These are phyloP conservation scores for Chouioia cunea DNA, from an alignment of 2,888 invertebrate species.

Conservation along the genomic window DNA sequence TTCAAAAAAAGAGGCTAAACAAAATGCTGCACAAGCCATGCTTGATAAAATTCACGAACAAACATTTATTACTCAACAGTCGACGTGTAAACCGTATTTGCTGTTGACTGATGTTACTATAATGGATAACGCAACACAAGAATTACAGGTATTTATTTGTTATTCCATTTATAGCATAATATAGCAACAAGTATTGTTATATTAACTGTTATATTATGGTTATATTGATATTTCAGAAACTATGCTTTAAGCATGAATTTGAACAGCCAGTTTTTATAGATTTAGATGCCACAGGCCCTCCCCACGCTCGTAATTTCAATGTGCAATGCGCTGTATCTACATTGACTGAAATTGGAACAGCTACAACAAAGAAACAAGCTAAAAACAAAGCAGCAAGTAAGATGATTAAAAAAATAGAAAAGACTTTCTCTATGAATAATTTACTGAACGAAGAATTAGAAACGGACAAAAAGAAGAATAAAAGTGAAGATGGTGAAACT, in stretches of 20 bases:
- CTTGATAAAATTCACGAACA: constrained; percentile 8
- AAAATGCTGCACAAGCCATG: constrained; percentile 22
- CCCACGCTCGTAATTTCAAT: not conserved
- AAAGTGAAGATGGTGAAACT: not conserved
- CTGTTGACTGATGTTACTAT: not conserved
- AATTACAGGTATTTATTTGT: constrained; percentile 7
- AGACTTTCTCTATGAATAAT: not conserved
- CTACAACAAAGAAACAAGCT: constrained; percentile 10
- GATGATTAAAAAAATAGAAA: constrained; percentile 17
- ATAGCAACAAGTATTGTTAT: not conserved
- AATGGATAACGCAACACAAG: not conserved
- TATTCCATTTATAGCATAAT: not conserved
- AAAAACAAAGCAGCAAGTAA: constrained; percentile 12
- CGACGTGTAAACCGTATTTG: not conserved
- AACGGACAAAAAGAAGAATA: not conserved
- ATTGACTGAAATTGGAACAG: not conserved
- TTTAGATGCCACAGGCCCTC: not conserved
- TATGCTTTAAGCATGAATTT: not conserved
- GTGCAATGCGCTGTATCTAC: constrained; percentile 13
- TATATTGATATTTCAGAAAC: constrained; percentile 10
- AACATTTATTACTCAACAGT: not conserved
- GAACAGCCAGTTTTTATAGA: constrained; percentile 20
- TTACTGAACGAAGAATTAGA: not conserved
- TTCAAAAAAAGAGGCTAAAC: constrained; percentile 36
- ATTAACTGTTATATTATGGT: not conserved